These are phyloP conservation scores for Cinara cedri DNA, from an alignment of 2,888 invertebrate genomes.

Conservation along the genomic window DNA sequence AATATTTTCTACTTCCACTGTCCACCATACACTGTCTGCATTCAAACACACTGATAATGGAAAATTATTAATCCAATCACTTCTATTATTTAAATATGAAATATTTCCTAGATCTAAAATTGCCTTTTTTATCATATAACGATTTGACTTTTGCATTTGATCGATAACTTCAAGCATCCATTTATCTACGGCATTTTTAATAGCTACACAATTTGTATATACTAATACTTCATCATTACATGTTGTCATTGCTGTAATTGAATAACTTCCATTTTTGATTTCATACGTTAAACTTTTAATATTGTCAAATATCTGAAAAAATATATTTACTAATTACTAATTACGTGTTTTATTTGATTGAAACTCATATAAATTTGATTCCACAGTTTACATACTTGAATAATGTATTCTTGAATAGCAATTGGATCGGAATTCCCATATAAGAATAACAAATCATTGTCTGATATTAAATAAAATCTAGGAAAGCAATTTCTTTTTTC, in stretches of 20 bases:
- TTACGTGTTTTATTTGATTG: neutral
- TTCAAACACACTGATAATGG: conserved; percentile 86
- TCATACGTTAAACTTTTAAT: conserved; percentile 28
- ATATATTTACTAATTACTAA: neutral
- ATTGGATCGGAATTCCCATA: conserved; percentile 83
- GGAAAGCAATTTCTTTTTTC: conserved; percentile 87
- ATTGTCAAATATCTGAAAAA: conserved; percentile 45
- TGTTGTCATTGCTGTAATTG: conserved; percentile 84
- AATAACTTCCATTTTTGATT: conserved; percentile 63
- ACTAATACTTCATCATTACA: conserved; percentile 86
- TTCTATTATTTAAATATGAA: conserved; percentile 66
- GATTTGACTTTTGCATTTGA: conserved; percentile 85
- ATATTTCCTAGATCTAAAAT: conserved; percentile 85
- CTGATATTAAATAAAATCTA: conserved; percentile 91
- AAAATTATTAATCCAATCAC: conserved; percentile 87
- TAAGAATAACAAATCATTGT: conserved; percentile 87
- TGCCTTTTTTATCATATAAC: conserved; percentile 84
- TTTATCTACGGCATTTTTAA: conserved; percentile 84
- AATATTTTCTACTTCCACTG: conserved; percentile 90
- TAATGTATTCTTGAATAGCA: conserved; percentile 90
- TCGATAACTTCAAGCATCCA: conserved; percentile 87
- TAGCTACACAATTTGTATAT: conserved; percentile 73
- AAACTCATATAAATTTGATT: neutral
- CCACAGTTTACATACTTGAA: conserved; percentile 70
- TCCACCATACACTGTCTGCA: conserved; percentile 94